Conservation (phyloP, 2,113 vertebrate species). For the Dasyornis broadbenti region DNA sequence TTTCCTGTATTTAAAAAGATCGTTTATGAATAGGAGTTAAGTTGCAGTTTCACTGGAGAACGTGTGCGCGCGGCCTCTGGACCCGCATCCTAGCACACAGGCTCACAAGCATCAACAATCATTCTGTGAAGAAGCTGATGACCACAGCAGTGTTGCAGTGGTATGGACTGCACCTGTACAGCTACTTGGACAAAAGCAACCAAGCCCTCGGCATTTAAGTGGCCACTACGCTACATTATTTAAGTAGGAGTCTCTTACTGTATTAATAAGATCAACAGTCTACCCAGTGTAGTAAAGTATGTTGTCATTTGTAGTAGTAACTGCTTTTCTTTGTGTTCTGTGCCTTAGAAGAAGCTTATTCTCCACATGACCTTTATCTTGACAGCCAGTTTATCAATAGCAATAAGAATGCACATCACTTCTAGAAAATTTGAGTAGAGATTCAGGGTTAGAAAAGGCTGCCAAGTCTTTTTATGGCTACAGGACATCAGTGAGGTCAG, state of each 20-base stretch:
- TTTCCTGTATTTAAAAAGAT: not conserved
- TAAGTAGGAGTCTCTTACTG: not conserved
- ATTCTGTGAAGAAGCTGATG: not conserved
- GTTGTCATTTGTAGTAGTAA: not conserved
- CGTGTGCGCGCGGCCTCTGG: too few species aligned
- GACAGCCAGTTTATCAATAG: not conserved
- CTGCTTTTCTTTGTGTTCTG: not conserved
- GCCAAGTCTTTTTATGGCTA: not conserved
- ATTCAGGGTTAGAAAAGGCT: not conserved
- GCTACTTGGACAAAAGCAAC: not conserved
- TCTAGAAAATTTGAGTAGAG: not conserved
- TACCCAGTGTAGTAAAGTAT: not conserved
- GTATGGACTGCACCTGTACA: not conserved
- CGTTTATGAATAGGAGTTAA: not conserved
- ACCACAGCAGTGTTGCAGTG: not conserved
- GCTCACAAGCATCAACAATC: too few species aligned
- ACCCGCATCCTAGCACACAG: not conserved
- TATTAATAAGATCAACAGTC: not conserved
- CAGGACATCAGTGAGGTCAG: not conserved
- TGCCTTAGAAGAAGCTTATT: not conserved
- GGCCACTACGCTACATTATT: not conserved
- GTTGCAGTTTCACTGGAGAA: not conserved
- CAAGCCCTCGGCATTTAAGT: not conserved
- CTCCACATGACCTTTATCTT: not conserved
- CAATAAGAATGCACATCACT: not conserved